Percentiles rank a stretch among this genome's conserved stretches.
Conservation (phyloP, 2,888 invertebrate species). For the Argyresthia goedartella region DNA sequence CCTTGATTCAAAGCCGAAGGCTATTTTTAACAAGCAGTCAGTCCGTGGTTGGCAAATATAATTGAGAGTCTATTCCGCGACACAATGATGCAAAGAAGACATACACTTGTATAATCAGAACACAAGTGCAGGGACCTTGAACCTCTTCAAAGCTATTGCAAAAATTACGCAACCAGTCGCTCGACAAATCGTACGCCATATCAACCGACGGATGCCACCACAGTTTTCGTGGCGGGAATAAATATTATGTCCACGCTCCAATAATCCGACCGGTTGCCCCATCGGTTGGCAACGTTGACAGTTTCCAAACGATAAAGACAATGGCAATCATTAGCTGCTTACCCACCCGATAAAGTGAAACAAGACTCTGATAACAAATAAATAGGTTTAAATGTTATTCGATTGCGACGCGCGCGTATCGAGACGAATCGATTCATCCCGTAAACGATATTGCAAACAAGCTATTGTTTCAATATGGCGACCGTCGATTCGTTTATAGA, state of each 20-base stretch:
- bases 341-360: slow-evolving; percentile 16
- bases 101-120: neutral
- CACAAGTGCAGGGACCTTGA: slow-evolving; percentile 24
- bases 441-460: slow-evolving; percentile 42
- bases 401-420: slow-evolving; percentile 36
- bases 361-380: slow-evolving; percentile 21
- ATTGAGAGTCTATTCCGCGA: too few species aligned
- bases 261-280: slow-evolving; percentile 56
- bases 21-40: too few species aligned
- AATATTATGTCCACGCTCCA: slow-evolving; percentile 56
- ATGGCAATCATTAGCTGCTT: slow-evolving; percentile 41
- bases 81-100: too few species aligned
- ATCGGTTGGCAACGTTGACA: slow-evolving; percentile 36
- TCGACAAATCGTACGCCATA: slow-evolving; percentile 40
- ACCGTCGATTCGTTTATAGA: slow-evolving; percentile 41
- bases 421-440: slow-evolving; percentile 57
- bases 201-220: slow-evolving; percentile 28
- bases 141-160: slow-evolving; percentile 22
- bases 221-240: slow-evolving; percentile 51
- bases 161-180: slow-evolving; percentile 34
- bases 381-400: slow-evolving; percentile 37
- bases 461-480: slow-evolving; percentile 44
- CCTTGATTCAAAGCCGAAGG: too few species aligned
- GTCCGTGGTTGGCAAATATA: too few species aligned
- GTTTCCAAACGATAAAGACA: slow-evolving; percentile 49